A percentile compares a stretch with the other conserved stretches of the same genome.
Conservation (phyloP, 2,797 vertebrate species). For the Meriones psammophilus region DNA sequence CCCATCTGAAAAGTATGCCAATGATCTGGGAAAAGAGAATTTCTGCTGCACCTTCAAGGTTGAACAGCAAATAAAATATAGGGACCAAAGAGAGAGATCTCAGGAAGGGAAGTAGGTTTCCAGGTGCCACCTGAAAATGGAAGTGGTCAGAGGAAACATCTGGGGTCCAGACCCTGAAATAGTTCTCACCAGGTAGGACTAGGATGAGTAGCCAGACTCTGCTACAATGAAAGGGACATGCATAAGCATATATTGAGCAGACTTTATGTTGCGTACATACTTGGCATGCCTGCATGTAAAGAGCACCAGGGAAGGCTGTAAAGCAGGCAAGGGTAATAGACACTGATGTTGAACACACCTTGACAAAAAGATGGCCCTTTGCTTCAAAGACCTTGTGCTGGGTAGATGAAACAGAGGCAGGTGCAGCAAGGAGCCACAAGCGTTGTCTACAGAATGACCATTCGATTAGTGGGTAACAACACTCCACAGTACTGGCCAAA, state of each 20-base stretch:
- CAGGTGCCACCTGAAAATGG: too few species aligned
- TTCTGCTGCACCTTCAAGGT: neutral
- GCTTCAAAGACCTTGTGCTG: neutral
- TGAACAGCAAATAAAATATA: neutral
- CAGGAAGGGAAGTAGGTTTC: neutral
- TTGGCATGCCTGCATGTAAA: neutral
- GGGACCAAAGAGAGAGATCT: neutral
- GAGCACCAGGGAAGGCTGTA: neutral
- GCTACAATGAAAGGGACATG: neutral
- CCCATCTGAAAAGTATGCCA: neutral
- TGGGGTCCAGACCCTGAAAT: neutral
- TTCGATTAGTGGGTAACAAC: neutral
- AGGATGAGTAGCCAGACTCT: neutral
- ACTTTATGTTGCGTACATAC: neutral
- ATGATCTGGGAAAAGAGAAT: neutral
- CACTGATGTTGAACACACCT: neutral
- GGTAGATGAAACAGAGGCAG: neutral
- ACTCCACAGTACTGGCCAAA: neutral
- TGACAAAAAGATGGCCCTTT: neutral
- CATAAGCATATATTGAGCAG: neutral
- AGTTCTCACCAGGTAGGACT: neutral
- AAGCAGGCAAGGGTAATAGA: neutral
- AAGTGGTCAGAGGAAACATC: rapidly evolving
- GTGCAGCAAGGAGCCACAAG: neutral
- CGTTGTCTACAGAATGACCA: too few species aligned